phyloP scores from a whole-genome alignment of 2,888 invertebrate genomes.

The Tipula unca region DNA sequence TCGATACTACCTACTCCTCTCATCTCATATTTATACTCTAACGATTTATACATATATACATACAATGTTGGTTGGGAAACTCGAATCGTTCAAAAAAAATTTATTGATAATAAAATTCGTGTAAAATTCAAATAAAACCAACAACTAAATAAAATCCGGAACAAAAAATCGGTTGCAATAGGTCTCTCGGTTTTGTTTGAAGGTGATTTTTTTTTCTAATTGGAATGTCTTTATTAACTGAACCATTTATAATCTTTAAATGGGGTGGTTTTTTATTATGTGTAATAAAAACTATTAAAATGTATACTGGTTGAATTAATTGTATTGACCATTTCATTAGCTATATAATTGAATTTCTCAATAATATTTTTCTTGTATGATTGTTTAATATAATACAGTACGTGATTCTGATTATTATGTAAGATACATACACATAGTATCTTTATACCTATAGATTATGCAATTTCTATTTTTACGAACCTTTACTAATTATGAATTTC shows the following conservation, averaged over 20 bases:
- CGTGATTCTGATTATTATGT: too few relatives aligned
- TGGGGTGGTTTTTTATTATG: not conserved
- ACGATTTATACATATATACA: not conserved
- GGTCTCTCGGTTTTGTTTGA: not conserved
- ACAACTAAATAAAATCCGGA: not conserved
- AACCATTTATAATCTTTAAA: not conserved
- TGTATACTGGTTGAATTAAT: not conserved
- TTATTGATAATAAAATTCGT: not conserved
- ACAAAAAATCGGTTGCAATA: not conserved
- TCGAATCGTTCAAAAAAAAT: not conserved
- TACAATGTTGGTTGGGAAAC: not conserved
- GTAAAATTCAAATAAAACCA: not conserved
- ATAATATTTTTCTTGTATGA: not conserved
- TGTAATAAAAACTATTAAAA: not conserved
- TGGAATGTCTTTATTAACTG: not conserved
- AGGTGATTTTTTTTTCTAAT: not conserved
- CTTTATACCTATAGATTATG: not conserved
- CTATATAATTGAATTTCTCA: not conserved
- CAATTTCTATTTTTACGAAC: not conserved
- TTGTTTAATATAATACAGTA: not conserved
- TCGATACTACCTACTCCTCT: not conserved
- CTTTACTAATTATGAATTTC: not conserved
- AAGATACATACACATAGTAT: too few relatives aligned
- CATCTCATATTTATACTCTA: not conserved
- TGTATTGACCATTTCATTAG: not conserved